These are phyloP conservation scores for Neoascia interrupta DNA, from an alignment of 2,888 invertebrate genomes.

Conservation along the genomic window DNA sequence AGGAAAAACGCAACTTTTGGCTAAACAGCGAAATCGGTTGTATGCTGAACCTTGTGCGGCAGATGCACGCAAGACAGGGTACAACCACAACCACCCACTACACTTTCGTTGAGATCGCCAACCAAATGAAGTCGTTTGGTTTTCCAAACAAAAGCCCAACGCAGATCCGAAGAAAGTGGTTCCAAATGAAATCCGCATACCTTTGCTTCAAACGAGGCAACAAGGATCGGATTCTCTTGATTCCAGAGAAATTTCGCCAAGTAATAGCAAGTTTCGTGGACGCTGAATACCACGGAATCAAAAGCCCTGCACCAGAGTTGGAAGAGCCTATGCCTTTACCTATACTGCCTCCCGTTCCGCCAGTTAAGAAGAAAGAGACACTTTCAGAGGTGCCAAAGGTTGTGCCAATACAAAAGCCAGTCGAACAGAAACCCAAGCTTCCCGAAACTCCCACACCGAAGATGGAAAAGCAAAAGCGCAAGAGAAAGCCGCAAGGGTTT, in stretches of 20 bases:
- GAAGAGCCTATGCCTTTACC: too few relatives aligned
- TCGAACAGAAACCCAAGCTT: conserved; percentile 40
- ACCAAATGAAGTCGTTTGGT: conserved; percentile 74
- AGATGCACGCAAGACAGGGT: conserved; percentile 73
- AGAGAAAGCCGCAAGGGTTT: conserved; percentile 21
- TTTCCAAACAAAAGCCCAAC: conserved; percentile 76
- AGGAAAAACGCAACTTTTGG: conserved; percentile 76
- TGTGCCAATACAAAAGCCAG: background rate
- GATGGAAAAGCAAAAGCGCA: conserved; percentile 34
- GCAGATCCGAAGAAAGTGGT: conserved; percentile 76
- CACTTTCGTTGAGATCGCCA: conserved; percentile 75
- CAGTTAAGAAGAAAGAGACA: conserved; percentile 10
- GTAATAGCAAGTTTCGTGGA: conserved; percentile 76
- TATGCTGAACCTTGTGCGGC: conserved; percentile 75
- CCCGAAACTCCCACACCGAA: background rate
- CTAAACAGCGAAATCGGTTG: conserved; percentile 75
- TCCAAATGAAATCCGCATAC: conserved; percentile 77
- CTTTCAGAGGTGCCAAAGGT: conserved; percentile 13
- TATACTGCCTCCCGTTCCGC: conserved; percentile 8
- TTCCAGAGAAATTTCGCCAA: conserved; percentile 74
- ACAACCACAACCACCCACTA: conserved; percentile 73
- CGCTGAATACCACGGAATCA: conserved; percentile 71
- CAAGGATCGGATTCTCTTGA: conserved; percentile 74
- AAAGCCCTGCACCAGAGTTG: conserved; percentile 1
- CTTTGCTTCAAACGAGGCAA: conserved; percentile 76